Percentiles rank a stretch among this genome's conserved stretches.
These are phyloP conservation scores for Molossus alvarezi DNA, from an alignment of 2,797 vertebrate species.

Conservation along the genomic window DNA sequence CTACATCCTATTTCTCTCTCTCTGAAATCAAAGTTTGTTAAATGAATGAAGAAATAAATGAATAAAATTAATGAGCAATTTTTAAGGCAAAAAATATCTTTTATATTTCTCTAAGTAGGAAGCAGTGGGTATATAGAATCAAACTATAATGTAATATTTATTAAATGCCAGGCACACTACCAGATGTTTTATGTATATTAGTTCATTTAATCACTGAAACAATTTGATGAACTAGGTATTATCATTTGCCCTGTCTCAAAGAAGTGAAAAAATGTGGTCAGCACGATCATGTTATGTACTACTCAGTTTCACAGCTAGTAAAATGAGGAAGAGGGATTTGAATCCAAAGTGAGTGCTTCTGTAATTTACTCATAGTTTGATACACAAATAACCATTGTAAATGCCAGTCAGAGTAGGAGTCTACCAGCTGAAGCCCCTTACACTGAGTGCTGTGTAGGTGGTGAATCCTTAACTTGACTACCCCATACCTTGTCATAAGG, in stretches of 20 bases:
- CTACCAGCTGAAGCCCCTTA: background rate
- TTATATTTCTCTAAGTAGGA: background rate
- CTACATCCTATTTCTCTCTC: constrained; percentile 31
- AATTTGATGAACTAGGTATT: constrained; percentile 2
- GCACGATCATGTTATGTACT: background rate
- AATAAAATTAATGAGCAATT: constrained; percentile 17
- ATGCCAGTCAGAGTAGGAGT: background rate
- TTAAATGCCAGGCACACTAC: background rate
- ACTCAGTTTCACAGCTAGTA: background rate
- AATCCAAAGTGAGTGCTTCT: constrained; percentile 24
- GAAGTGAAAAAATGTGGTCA: background rate
- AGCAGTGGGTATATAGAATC: background rate
- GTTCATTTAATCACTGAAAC: constrained; percentile 26
- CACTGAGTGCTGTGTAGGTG: background rate
- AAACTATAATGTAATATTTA: background rate
- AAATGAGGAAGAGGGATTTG: background rate
- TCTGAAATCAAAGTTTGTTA: constrained; percentile 47
- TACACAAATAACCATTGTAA: background rate
- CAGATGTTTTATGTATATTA: background rate
- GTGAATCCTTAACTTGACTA: background rate
- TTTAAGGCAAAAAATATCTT: constrained; percentile 9
- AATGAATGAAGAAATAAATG: background rate
- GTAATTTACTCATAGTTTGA: background rate
- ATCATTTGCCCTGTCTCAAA: background rate
- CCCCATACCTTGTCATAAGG: background rate